Evolutionary conservation across 2,797 vertebrate genomes (phyloP), one percentile per base, ranked within the genome.

Genomic region (Enteromius mattozi): DNA sequence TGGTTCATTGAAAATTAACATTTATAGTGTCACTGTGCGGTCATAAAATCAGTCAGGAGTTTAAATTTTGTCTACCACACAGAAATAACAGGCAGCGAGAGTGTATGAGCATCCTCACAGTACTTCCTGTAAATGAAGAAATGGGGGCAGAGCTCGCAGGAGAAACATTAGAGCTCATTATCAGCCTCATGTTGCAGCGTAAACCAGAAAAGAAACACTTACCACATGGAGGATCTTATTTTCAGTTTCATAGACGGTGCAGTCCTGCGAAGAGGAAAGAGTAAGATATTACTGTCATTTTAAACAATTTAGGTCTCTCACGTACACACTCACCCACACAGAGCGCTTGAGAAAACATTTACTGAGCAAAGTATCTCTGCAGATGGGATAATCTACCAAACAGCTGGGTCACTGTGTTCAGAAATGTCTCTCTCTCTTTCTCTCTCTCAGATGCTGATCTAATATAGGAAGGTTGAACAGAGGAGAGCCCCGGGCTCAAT

Each of bases 211-310:
- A 88, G 68, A 69, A 77, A 78, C 56, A 92, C 97, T 98, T 90
- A 99, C 98, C 97, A 99, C 98, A 90, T 99, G 96, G 89, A 99
- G 96, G 93, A 99, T 99, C 95, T 99, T 99, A 92, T 99, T 99
- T 90, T 99, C 98, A 0, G 97, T 98, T 94, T 99, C 98, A 88
- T 98, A 98, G 49, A 99, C 98, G 68, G 97, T 97, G 91, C 97
- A 99, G 92, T 99, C 98, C 98, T 99, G 92, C 85, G 93, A 93
- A 93, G 92, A 91, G 65, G 90, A 88, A 33, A 79, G 68, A 74
- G 30, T 30, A 70, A 78, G 65, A 84, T 84, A 78, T 78, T 47
- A 69, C 24, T 21, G 24, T 47, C 75, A 70, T 84, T 84, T 75
- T 47, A 70, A 78, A 70, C 49, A 45, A 35, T 79, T 72, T 72